These are phyloP conservation scores for Phytoseiulus persimilis DNA, from an alignment of 2,888 invertebrate species.

Conservation along the genomic window DNA sequence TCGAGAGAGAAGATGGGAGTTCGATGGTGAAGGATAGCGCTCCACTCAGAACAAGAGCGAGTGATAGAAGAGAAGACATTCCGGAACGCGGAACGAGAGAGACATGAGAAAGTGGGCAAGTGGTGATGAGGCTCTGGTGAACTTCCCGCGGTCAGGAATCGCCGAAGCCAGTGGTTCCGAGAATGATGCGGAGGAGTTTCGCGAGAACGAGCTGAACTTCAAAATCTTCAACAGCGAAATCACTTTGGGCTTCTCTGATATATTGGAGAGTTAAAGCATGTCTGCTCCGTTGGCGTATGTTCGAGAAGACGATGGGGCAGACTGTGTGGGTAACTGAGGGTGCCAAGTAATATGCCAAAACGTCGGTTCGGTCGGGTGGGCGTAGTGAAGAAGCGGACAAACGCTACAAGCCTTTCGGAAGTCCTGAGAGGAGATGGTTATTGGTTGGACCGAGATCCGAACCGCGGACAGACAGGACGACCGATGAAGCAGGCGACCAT, in stretches of 20 bases:
- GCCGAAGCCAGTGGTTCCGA: background rate
- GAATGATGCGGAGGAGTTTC: background rate
- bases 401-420: background rate
- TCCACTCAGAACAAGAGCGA: too few species aligned
- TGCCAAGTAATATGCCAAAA: slow-evolving; percentile 5
- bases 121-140: background rate
- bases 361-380: background rate
- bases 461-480: background rate
- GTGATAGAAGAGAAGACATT: too few species aligned
- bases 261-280: background rate
- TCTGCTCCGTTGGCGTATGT: background rate
- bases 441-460: background rate
- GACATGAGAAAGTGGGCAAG: too few species aligned
- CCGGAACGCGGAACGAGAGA: too few species aligned
- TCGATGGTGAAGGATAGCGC: too few species aligned
- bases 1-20: too few species aligned
- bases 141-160: background rate
- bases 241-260: background rate
- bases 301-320: background rate
- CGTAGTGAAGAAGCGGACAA: background rate
- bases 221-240: background rate
- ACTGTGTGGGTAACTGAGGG: background rate
- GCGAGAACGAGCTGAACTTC: background rate
- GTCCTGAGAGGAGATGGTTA: background rate
- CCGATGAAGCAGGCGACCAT: background rate